A percentile compares a stretch with the other conserved stretches of the same genome.
Conservation (phyloP, 1,140 invertebrate genomes). For the Drosophila miranda region DNA sequence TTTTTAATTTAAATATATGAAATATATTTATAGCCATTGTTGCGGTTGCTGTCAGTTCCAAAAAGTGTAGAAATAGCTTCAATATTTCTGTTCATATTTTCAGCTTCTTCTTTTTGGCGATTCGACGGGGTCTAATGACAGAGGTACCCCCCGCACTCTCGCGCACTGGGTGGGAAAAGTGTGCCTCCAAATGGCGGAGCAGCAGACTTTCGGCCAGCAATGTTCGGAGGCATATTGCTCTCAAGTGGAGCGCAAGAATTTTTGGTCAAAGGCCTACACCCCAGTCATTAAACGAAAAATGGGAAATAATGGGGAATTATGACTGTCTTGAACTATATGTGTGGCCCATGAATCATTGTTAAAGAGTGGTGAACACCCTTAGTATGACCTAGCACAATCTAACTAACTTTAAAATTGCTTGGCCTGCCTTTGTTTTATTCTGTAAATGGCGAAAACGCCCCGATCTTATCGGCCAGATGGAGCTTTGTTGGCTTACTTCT, state of each 20-base stretch:
- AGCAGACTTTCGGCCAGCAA: conserved; percentile 22
- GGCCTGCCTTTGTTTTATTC: conserved; percentile 15
- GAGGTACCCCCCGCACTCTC: conserved; percentile 31
- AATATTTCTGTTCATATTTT: conserved; percentile 55
- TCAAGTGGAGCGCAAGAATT: conserved; percentile 55
- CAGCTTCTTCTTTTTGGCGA: conserved; percentile 38
- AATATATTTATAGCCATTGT: conserved; percentile 76
- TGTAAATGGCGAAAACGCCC: conserved; percentile 12
- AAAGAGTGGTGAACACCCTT: neutral
- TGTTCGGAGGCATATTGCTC: conserved; percentile 36
- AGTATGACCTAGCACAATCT: conserved; percentile 20
- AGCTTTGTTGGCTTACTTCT: conserved; percentile 37
- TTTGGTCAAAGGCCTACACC: conserved; percentile 59
- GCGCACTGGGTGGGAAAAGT: conserved; percentile 42
- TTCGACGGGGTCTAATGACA: conserved; percentile 65
- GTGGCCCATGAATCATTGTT: conserved; percentile 36
- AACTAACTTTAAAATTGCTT: conserved; percentile 52
- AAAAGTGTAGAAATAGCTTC: conserved; percentile 68
- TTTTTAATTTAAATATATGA: conserved; percentile 70
- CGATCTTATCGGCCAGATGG: conserved; percentile 32
- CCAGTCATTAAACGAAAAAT: conserved; percentile 17
- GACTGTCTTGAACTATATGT: conserved; percentile 25
- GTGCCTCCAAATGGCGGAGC: neutral
- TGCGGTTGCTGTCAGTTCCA: conserved; percentile 63
- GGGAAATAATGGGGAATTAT: conserved; percentile 23